Conservation (phyloP, 2,113 vertebrate species). For the Grammomys surdaster region DNA sequence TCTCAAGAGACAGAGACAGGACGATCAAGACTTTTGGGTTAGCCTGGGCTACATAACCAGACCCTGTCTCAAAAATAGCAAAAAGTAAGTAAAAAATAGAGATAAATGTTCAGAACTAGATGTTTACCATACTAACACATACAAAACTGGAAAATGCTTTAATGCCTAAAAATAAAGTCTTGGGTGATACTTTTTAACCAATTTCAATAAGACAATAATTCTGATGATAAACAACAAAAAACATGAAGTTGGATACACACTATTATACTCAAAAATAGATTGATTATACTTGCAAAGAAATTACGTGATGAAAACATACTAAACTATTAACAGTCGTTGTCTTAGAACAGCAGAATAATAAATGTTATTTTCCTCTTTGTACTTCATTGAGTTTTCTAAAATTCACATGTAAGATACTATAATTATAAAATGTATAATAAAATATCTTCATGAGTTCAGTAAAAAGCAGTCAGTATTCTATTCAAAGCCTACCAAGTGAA, state of each 20-base stretch:
- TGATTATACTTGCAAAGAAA: background rate
- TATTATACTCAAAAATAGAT: background rate
- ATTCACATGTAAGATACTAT: slow-evolving; percentile 1
- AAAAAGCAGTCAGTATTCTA: slow-evolving; percentile 13
- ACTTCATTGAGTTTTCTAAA: slow-evolving; percentile 26
- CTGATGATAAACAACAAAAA: background rate
- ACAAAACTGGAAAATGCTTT: slow-evolving; percentile 26
- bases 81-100: background rate
- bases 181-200: background rate
- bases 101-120: background rate
- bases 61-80: background rate
- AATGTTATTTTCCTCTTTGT: slow-evolving; percentile 35
- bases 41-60: background rate
- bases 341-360: background rate
- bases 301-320: background rate
- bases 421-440: slow-evolving; percentile 28
- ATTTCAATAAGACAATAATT: slow-evolving; percentile 33
- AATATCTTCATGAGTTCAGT: background rate
- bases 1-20: background rate
- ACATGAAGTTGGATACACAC: background rate
- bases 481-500: slow-evolving; percentile 19
- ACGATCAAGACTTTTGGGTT: background rate
- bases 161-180: background rate
- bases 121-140: background rate
- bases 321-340: slow-evolving; percentile 1